Evolutionary conservation across 2,888 invertebrate species (phyloP).

Genomic region (Stenichneumon culpator): DNA sequence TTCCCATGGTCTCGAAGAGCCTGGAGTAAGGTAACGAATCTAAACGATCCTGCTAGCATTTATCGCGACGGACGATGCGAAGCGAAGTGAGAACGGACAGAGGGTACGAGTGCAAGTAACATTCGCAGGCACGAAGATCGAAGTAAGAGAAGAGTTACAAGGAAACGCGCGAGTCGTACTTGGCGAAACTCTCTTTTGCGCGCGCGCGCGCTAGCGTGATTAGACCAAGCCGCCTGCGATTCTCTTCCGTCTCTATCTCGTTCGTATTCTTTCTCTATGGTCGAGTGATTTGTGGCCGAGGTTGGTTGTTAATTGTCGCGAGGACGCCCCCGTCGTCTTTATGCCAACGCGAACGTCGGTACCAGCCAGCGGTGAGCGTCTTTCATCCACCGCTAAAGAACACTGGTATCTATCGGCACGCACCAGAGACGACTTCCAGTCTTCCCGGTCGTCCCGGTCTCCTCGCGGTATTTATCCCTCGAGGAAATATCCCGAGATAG

Average conservation of each 20-base stretch:
- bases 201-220: constrained; percentile 75
- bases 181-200: constrained; percentile 45
- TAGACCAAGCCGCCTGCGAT: constrained; percentile 79
- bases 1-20: too few species aligned
- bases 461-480: constrained; percentile 14
- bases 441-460: constrained; percentile 18
- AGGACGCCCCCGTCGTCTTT: constrained; percentile 73
- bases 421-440: constrained; percentile 55
- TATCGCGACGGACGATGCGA: constrained; percentile 12
- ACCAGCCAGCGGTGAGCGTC: constrained; percentile 72
- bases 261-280: constrained; percentile 52
- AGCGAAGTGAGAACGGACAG: constrained; percentile 54
- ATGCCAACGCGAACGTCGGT: constrained; percentile 53
- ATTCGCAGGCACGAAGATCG: constrained; percentile 45
- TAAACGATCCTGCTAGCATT: constrained; percentile 5
- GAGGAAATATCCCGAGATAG: constrained; percentile 12
- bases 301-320: constrained; percentile 82
- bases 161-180: constrained; percentile 33
- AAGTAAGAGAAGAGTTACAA: constrained; percentile 37
- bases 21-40: constrained; percentile 32
- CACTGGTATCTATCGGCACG: constrained; percentile 61
- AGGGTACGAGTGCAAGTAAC: constrained; percentile 34
- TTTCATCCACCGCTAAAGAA: constrained; percentile 72
- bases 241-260: constrained; percentile 60
- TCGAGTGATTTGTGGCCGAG: constrained; percentile 80